Conservation (phyloP, 2,888 invertebrate genomes). For the Pseudanteris insignis region DNA sequence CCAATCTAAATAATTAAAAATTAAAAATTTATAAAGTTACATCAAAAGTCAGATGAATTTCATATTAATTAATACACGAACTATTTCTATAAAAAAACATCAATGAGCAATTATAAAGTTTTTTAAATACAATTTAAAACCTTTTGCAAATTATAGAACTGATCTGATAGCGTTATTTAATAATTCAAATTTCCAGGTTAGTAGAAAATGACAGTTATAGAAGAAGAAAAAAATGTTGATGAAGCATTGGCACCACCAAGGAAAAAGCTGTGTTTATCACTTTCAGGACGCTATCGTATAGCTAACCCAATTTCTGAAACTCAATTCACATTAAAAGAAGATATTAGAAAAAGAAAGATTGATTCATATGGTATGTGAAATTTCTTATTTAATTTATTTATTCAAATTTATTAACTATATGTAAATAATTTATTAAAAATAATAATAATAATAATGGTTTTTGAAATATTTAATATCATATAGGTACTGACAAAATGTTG, state of each 20-base stretch:
- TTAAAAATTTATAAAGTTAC: too few relatives aligned
- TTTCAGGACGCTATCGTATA: conserved; percentile 52
- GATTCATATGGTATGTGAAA: conserved; percentile 51
- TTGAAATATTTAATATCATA: neutral
- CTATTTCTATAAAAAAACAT: too few relatives aligned
- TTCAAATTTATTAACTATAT: too few relatives aligned
- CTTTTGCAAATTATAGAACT: neutral
- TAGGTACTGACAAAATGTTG: conserved; percentile 64
- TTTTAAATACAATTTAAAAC: too few relatives aligned
- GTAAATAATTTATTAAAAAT: too few relatives aligned
- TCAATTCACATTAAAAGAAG: conserved; percentile 48
- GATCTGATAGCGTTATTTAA: too few relatives aligned
- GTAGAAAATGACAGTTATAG: conserved; percentile 69
- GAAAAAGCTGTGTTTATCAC: conserved; percentile 66
- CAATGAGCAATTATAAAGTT: too few relatives aligned
- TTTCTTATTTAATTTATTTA: neutral
- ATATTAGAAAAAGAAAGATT: conserved; percentile 5
- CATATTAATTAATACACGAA: too few relatives aligned
- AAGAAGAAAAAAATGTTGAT: conserved; percentile 67
- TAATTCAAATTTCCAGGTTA: conserved; percentile 57
- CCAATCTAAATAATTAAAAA: too few relatives aligned
- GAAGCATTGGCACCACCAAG: conserved; percentile 66
- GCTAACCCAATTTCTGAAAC: conserved; percentile 51
- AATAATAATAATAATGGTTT: too few relatives aligned
- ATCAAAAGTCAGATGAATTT: too few relatives aligned